Percentiles rank a stretch among this genome's conserved stretches.
Evolutionary conservation across 2,888 invertebrate species (phyloP).

Genomic region (Acrobasis repandana): DNA sequence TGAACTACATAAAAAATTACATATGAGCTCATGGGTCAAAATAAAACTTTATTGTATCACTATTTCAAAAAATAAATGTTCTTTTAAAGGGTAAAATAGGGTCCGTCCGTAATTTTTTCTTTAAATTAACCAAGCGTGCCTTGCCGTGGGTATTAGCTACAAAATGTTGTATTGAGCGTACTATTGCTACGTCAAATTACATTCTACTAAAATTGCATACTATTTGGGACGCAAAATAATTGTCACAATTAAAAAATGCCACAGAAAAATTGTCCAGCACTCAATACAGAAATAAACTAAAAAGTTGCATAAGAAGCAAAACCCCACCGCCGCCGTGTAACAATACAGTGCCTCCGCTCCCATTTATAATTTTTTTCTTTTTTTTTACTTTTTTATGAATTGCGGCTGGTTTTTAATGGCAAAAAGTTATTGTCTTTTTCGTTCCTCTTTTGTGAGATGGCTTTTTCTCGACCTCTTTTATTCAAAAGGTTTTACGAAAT

Average conservation of each 20-base stretch:
- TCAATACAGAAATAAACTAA: slow-evolving; percentile 8
- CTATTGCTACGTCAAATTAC: no score
- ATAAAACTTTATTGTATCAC: no score
- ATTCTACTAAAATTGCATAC: no score
- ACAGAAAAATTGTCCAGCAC: neutral
- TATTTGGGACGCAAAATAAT: no score
- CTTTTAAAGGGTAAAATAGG: no score
- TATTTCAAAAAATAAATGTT: no score
- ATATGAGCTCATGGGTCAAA: no score
- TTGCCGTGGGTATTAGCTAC: no score
- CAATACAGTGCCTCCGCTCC: slow-evolving; percentile 32
- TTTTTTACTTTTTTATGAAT: slow-evolving; percentile 35
- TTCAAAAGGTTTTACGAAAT: slow-evolving; percentile 19
- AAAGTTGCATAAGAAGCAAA: slow-evolving; percentile 25
- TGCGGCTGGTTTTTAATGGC: slow-evolving; percentile 44
- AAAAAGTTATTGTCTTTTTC: slow-evolving; percentile 53
- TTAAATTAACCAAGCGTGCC: no score
- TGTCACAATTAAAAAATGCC: slow-evolving; percentile 8
- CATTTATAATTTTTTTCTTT: slow-evolving; percentile 17
- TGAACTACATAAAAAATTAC: no score
- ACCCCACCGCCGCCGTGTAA: slow-evolving; percentile 31
- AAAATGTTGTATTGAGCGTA: no score
- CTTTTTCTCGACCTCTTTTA: slow-evolving; percentile 41
- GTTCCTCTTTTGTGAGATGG: slow-evolving; percentile 22
- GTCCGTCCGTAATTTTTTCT: no score